Conservation (phyloP, 2,888 invertebrate species). For the Monopis laevigella region DNA sequence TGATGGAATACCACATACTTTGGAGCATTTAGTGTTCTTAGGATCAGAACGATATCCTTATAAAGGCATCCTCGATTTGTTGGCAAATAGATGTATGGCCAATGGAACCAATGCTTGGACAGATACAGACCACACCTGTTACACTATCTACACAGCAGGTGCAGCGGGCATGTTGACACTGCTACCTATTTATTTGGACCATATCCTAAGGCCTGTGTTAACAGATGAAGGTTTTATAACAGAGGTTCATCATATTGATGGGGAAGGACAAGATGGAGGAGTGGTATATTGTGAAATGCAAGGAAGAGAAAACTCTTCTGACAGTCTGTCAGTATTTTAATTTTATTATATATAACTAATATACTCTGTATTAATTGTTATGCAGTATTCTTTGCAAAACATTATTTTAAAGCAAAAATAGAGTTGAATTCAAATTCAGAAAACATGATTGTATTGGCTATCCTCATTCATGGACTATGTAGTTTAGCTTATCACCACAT, state of each 20-base stretch:
- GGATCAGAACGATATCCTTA: slow-evolving; percentile 91
- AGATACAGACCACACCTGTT: slow-evolving; percentile 86
- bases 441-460: too few species aligned
- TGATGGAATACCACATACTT: slow-evolving; percentile 91
- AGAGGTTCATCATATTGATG: slow-evolving; percentile 92
- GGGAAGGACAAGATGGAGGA: slow-evolving; percentile 89
- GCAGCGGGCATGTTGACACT: slow-evolving; percentile 87
- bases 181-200: slow-evolving; percentile 92
- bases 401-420: too few species aligned
- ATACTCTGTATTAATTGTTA: too few species aligned
- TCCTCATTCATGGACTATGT: too few species aligned
- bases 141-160: slow-evolving; percentile 85
- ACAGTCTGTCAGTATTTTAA: slow-evolving; percentile 61
- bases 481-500: too few species aligned
- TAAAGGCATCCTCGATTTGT: slow-evolving; percentile 87
- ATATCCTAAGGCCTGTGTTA: slow-evolving; percentile 85
- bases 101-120: slow-evolving; percentile 95
- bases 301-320: slow-evolving; percentile 83
- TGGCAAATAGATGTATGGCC: slow-evolving; percentile 90
- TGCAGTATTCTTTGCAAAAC: too few species aligned
- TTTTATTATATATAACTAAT: too few species aligned
- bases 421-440: too few species aligned
- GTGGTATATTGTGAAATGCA: slow-evolving; percentile 98
- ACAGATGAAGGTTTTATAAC: slow-evolving; percentile 85
- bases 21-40: slow-evolving; percentile 91